phyloP scores from a whole-genome alignment of 2,113 vertebrate species.

The Calyptommatus sinebrachiatus region DNA sequence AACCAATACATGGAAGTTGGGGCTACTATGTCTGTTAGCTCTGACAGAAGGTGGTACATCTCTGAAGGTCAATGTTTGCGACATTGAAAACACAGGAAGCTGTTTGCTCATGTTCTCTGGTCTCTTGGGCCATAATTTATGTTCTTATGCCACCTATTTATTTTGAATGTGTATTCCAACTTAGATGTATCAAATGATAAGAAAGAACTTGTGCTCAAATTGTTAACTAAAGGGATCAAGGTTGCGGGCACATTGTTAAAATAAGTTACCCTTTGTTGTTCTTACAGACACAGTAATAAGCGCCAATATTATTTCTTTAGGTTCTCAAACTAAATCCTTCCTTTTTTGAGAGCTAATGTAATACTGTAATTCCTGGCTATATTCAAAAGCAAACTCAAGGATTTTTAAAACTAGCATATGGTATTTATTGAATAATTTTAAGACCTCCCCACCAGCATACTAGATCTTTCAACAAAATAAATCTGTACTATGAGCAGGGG shows the following conservation, averaged over 20 bases:
- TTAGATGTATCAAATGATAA: neutral
- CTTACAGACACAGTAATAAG: neutral
- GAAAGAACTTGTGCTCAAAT: neutral
- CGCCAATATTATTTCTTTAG: neutral
- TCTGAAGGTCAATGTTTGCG: no score
- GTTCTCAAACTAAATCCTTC: neutral
- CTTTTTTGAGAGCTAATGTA: neutral
- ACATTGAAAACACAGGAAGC: no score
- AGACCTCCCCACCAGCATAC: neutral
- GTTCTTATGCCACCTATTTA: neutral
- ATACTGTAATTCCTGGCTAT: rapidly evolving
- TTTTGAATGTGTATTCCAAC: neutral
- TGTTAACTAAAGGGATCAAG: neutral
- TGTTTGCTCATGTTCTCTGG: no score
- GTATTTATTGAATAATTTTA: conserved; percentile 19
- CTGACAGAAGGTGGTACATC: no score
- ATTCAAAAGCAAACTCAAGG: conserved; percentile 31
- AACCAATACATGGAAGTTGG: no score
- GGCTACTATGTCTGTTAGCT: no score
- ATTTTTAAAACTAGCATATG: conserved; percentile 12
- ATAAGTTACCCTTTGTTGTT: neutral
- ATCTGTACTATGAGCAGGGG: neutral
- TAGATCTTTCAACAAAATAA: conserved; percentile 9
- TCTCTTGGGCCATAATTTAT: no score
- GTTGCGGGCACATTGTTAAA: neutral